Conservation (phyloP, 2,888 invertebrate species). For the Polylopha cassiicola region DNA sequence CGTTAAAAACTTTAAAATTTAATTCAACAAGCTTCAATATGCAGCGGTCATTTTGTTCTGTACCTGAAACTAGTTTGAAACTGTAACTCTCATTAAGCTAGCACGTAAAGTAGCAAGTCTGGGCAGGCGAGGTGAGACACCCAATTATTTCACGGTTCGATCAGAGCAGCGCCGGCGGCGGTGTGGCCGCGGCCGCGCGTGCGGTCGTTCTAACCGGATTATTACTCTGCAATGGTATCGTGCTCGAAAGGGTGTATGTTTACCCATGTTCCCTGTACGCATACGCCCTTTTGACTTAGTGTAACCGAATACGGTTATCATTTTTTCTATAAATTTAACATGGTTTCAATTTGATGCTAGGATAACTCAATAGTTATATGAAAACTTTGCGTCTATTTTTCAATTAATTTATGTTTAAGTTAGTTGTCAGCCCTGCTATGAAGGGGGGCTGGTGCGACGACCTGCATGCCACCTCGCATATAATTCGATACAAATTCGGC, state of each 20-base stretch:
- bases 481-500: slow-evolving; percentile 54
- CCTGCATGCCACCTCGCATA: slow-evolving; percentile 32
- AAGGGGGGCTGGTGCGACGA: too few species aligned
- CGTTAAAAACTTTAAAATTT: too few species aligned
- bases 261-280: too few species aligned
- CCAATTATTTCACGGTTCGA: slow-evolving; percentile 63
- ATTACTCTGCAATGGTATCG: slow-evolving; percentile 38
- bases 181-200: slow-evolving; percentile 41
- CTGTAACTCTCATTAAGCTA: slow-evolving; percentile 2
- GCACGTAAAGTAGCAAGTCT: background rate
- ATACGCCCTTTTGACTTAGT: too few species aligned
- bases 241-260: slow-evolving; percentile 24
- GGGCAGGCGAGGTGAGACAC: slow-evolving; percentile 54
- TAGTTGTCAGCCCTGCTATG: too few species aligned
- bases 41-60: too few species aligned
- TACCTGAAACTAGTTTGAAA: slow-evolving; percentile 1
- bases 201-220: slow-evolving; percentile 66
- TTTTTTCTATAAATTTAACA: too few species aligned
- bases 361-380: too few species aligned
- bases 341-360: too few species aligned
- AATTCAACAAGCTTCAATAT: too few species aligned
- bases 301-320: too few species aligned
- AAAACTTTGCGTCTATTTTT: too few species aligned
- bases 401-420: background rate
- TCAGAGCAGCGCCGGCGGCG: slow-evolving; percentile 47